Conservation (phyloP, 2,113 vertebrate species). For the Oreochromis niloticus region DNA sequence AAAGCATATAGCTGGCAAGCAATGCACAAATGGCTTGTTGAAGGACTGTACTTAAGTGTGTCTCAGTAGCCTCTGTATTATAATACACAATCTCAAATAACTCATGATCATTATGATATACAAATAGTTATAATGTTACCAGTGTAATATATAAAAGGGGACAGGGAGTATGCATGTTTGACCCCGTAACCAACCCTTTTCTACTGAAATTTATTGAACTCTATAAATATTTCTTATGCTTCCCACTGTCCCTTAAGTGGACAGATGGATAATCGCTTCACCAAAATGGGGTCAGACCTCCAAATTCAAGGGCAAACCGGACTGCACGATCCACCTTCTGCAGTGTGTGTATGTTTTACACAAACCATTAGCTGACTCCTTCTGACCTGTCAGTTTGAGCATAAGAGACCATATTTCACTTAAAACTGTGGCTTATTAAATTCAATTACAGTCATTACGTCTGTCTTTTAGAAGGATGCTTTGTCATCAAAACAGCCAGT, state of each 20-base stretch:
- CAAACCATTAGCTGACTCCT: constrained; percentile 33
- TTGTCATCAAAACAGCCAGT: constrained; percentile 40
- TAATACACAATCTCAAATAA: background rate
- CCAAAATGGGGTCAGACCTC: constrained; percentile 43
- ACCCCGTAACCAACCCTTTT: background rate
- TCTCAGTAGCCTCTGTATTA: background rate
- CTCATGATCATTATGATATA: background rate
- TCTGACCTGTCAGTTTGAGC: constrained; percentile 34
- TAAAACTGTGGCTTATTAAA: constrained; percentile 33
- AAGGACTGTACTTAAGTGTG: background rate
- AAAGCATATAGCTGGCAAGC: background rate
- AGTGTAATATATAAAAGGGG: background rate
- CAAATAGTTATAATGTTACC: background rate
- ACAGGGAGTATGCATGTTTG: background rate
- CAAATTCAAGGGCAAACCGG: constrained; percentile 55
- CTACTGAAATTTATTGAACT: constrained; percentile 20
- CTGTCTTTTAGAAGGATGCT: constrained; percentile 32
- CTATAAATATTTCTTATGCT: constrained; percentile 36
- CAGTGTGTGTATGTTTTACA: background rate
- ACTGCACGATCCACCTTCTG: constrained; percentile 20
- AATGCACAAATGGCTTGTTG: background rate
- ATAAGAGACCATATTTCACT: constrained; percentile 43
- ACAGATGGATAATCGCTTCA: constrained; percentile 52
- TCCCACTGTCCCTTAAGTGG: constrained; percentile 15
- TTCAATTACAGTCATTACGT: constrained; percentile 43